Percentiles rank a stretch among this genome's conserved stretches.
phyloP scores from a whole-genome alignment of 53 echinoderm and acorn worm species.

The Temnopleurus reevesii region DNA sequence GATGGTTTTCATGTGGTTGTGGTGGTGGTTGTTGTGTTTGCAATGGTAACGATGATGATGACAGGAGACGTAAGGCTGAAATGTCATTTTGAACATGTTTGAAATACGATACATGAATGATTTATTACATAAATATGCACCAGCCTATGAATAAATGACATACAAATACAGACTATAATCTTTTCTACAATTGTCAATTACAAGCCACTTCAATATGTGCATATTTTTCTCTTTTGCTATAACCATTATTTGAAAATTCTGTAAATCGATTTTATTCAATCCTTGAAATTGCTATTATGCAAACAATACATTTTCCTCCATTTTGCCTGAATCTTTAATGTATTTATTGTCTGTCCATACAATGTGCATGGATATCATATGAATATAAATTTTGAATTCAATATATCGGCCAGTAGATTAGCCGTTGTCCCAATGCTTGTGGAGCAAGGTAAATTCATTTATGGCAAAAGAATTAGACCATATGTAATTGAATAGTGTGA shows the following conservation, averaged over 20 bases:
- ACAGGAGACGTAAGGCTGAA: too few species aligned
- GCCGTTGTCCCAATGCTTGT: background rate
- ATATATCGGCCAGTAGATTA: background rate
- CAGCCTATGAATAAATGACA: too few species aligned
- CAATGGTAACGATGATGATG: too few species aligned
- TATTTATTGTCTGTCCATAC: background rate
- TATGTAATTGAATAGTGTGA: constrained; percentile 25
- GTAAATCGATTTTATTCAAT: background rate
- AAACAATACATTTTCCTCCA: background rate
- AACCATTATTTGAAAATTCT: background rate
- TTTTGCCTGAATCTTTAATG: background rate
- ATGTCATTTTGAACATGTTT: too few species aligned
- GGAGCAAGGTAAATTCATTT: background rate
- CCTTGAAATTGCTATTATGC: background rate
- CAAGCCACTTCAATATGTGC: background rate
- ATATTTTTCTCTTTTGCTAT: background rate
- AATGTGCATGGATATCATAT: background rate
- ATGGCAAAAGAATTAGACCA: constrained; percentile 13
- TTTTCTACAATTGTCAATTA: background rate
- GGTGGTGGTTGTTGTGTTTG: too few species aligned
- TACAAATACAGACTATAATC: background rate
- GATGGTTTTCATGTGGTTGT: background rate
- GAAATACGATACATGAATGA: too few species aligned
- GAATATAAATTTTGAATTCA: background rate
- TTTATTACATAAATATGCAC: too few species aligned